Base-by-base conservation (phyloP, 2,888 invertebrate genomes). In the Parnassius apollo region DNA sequence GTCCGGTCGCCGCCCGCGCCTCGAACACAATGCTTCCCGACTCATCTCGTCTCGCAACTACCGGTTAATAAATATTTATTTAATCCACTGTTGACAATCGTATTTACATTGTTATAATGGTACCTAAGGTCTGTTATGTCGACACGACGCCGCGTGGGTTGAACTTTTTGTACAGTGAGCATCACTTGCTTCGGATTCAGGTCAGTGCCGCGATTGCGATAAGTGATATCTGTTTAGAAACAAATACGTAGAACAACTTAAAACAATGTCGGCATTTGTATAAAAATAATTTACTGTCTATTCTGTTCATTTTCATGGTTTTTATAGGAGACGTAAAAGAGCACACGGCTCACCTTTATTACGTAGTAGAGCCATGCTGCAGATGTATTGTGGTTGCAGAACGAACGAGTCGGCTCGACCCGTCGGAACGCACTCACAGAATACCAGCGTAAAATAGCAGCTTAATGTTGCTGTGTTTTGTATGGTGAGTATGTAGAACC, bases 11-110 rank as follows among this genome's bases (percentile, higher is more conserved):
- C 82, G 80, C 82, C 83, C 80, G 81, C 85, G 80, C 76, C 68
- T 66, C 74, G 64, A 65, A 74, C 70, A 86, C 86, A 87, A 88
- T 89, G 74, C 79, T 73, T 72, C 76, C 77, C 71, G 81, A 82
- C 88, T 85, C 88, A 88, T 88, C 88, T 84, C 76, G 81, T 71
- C 68, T 71, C 65, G 68, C 71, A 73, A 76, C 75, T 73, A 76
- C 82, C 78, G 79, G 77, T 76, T 81, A 80, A 87, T 90, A 88
- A 91, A 89, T 90, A 91, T 90, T 89, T 89, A 91, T 91, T 85
- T 85, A 85, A 88, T 87, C 83, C 74, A 71, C 76, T 85, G 89
- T 89, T 88, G 89, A 90, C 90, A 90, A 88, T 85, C 78, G 80
- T 87, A 89, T 90, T 89, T 88, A 89, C 89, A 91, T 89, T 86